These are phyloP conservation scores for Isotomurus palustris DNA, from an alignment of 2,888 invertebrate genomes.

Conservation along the genomic window DNA sequence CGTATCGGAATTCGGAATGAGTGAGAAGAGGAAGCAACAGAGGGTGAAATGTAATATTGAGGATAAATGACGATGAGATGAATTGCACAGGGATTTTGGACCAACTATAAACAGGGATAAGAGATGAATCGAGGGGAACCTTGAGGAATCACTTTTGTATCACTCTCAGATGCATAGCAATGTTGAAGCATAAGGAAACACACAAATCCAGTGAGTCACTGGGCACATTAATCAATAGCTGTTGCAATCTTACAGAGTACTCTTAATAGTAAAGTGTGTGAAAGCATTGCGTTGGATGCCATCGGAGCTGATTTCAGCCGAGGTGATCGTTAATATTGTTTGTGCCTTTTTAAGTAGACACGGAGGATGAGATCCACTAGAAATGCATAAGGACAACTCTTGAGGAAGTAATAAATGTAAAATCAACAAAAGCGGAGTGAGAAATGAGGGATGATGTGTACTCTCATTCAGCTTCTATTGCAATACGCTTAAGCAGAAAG, in stretches of 20 bases:
- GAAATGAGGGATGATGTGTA: background rate
- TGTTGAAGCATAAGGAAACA: too few species aligned
- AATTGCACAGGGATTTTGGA: slow-evolving; percentile 26
- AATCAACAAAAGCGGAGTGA: background rate
- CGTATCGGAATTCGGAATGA: too few species aligned
- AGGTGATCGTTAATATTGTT: too few species aligned
- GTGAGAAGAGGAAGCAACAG: slow-evolving; percentile 1
- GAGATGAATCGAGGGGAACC: slow-evolving; percentile 33
- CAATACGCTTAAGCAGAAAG: background rate
- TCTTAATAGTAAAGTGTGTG: too few species aligned
- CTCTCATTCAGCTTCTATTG: background rate
- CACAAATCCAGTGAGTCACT: too few species aligned
- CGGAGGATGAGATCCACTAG: background rate
- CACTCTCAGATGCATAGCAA: too few species aligned
- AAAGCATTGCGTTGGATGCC: too few species aligned
- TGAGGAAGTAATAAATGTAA: background rate
- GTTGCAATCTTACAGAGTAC: too few species aligned
- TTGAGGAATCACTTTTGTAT: slow-evolving; percentile 3
- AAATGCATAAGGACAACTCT: background rate
- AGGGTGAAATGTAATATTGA: slow-evolving; percentile 7
- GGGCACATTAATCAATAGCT: too few species aligned
- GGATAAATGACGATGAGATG: slow-evolving; percentile 35
- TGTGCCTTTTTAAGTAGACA: background rate
- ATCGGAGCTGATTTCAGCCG: too few species aligned
- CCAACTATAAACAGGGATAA: slow-evolving; percentile 24